Conservation (phyloP, 2,113 vertebrate species). For the Corydoras maculifer region DNA sequence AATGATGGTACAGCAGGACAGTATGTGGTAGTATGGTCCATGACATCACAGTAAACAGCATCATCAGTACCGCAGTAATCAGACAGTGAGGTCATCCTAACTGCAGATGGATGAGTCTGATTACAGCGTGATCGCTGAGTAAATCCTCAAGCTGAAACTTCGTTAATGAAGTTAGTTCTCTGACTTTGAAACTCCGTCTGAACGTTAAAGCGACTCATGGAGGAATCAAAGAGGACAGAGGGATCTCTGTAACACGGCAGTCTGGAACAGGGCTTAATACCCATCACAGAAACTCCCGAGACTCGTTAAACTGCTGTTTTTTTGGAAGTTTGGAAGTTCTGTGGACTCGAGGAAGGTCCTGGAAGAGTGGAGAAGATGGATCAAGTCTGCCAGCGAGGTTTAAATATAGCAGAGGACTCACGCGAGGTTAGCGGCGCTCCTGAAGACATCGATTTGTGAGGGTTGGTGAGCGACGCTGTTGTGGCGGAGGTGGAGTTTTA, state of each 20-base stretch:
- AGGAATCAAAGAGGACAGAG: no score
- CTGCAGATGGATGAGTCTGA: no score
- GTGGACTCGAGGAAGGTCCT: background rate
- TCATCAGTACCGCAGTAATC: no score
- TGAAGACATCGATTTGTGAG: conserved; percentile 26
- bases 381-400: conserved; percentile 54
- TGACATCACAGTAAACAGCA: no score
- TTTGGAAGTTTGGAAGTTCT: background rate
- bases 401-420: conserved; percentile 56
- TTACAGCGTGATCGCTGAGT: no score
- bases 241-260: background rate
- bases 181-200: no score
- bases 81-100: no score
- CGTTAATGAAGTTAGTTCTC: no score
- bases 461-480: background rate
- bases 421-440: conserved; percentile 31
- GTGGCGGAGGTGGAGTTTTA: background rate
- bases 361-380: conserved; percentile 47
- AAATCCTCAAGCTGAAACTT: no score
- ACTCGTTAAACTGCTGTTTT: background rate
- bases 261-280: background rate
- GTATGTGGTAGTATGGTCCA: no score
- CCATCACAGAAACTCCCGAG: background rate
- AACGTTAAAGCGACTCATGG: no score
- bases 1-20: no score